A percentile compares a stretch with the other conserved stretches of the same genome.
phyloP scores from a whole-genome alignment of 1,140 invertebrate genomes.

The Neomicropteryx cornuta region DNA sequence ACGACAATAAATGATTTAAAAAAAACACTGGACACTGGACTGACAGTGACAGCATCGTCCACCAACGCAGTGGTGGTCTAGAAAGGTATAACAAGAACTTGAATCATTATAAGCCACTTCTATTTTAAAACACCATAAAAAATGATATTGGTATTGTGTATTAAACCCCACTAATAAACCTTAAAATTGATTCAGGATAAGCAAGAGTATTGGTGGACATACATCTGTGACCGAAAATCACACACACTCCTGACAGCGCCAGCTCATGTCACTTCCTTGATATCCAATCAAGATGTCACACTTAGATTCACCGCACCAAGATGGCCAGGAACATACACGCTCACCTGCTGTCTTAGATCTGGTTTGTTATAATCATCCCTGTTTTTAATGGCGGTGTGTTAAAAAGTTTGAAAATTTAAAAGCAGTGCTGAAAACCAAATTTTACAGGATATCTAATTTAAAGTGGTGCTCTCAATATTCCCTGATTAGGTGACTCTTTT shows the following conservation, averaged over 20 bases:
- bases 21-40: neutral
- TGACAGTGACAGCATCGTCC: neutral
- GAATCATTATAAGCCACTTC: neutral
- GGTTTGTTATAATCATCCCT: conserved; percentile 25
- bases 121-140: too few species aligned
- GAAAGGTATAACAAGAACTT: neutral
- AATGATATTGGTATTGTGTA: conserved; percentile 2
- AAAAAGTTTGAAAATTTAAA: too few species aligned
- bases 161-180: neutral
- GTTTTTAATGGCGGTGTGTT: neutral
- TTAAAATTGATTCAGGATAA: conserved; percentile 65
- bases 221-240: conserved; percentile 90
- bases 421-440: too few species aligned
- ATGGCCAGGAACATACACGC: conserved; percentile 86
- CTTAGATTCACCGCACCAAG: conserved; percentile 91
- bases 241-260: conserved; percentile 82
- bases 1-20: neutral
- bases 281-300: conserved; percentile 75
- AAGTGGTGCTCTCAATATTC: too few species aligned
- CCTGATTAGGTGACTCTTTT: too few species aligned
- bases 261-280: conserved; percentile 77
- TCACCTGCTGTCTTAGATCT: conserved; percentile 85
- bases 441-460: too few species aligned
- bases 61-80: neutral
- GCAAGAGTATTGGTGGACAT: conserved; percentile 99